Conservation (phyloP, 1,140 invertebrate genomes). For the Scaptomyza pallida region DNA sequence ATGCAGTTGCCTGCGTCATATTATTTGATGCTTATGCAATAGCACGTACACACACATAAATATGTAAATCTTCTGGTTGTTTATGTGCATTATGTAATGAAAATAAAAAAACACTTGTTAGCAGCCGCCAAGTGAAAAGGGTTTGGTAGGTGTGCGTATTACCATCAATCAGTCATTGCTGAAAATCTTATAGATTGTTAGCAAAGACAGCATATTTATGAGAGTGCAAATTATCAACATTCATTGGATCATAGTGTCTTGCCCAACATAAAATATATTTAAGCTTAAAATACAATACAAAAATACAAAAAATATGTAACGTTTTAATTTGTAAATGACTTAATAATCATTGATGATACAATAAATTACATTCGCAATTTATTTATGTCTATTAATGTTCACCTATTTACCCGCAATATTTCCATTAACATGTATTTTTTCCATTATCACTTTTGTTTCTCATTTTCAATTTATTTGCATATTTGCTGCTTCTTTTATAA, state of each 20-base stretch:
- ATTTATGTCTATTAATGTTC: not conserved
- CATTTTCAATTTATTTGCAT: not conserved
- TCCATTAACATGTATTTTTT: not conserved
- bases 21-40: conserved; percentile 47
- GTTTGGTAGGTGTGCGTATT: conserved; percentile 4
- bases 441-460: not conserved
- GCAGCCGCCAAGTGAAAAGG: conserved; percentile 11
- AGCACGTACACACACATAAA: conserved; percentile 42
- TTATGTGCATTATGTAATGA: conserved; percentile 54
- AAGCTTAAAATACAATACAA: too few relatives aligned
- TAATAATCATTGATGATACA: too few relatives aligned
- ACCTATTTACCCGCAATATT: too few relatives aligned
- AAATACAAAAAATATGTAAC: too few relatives aligned
- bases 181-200: conserved; percentile 2
- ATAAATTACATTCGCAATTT: too few relatives aligned
- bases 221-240: not conserved
- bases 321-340: too few relatives aligned
- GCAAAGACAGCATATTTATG: not conserved
- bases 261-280: not conserved
- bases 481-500: not conserved
- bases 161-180: conserved; percentile 24
- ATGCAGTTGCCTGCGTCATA: conserved; percentile 31
- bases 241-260: not conserved
- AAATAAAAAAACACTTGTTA: conserved; percentile 33
- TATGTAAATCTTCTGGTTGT: conserved; percentile 52